Conservation (phyloP, 2,797 vertebrate species). For the Silurus lanzhouensis region DNA sequence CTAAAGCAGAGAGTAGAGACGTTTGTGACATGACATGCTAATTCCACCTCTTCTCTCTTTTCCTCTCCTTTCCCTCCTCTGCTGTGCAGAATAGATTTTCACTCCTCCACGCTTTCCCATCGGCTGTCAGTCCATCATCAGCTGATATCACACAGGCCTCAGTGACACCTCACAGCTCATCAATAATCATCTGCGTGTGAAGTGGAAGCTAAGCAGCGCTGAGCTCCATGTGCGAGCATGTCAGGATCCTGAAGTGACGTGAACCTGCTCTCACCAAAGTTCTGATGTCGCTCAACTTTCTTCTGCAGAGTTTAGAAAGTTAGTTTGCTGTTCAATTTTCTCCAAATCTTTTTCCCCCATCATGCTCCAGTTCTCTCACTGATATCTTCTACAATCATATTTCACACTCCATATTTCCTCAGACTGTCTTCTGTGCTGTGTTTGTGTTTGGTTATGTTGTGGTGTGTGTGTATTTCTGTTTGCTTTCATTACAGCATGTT, state of each 20-base stretch:
- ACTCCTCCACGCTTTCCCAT: slow-evolving; percentile 62
- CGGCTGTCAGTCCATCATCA: slow-evolving; percentile 65
- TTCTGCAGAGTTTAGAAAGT: neutral
- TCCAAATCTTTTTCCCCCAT: neutral
- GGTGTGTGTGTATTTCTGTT: too few relatives aligned
- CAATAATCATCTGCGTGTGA: slow-evolving; percentile 14
- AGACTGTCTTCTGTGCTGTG: neutral
- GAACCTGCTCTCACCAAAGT: neutral
- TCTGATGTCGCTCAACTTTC: neutral
- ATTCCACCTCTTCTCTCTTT: neutral
- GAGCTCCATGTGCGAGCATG: neutral
- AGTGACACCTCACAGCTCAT: slow-evolving; percentile 23
- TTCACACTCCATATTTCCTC: neutral
- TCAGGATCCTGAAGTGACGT: neutral
- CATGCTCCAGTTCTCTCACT: neutral
- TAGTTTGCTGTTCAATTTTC: neutral
- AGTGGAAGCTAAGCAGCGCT: neutral
- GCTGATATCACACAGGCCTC: slow-evolving; percentile 43
- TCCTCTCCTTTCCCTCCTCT: too few relatives aligned
- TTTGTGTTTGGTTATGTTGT: too few relatives aligned
- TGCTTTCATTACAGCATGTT: too few relatives aligned
- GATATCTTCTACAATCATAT: neutral
- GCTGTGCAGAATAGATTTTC: neutral
- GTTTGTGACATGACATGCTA: slow-evolving; percentile 21
- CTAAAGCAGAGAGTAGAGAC: neutral